phyloP scores from a whole-genome alignment of 1,140 invertebrate species.

The Psilanteris sp. region DNA sequence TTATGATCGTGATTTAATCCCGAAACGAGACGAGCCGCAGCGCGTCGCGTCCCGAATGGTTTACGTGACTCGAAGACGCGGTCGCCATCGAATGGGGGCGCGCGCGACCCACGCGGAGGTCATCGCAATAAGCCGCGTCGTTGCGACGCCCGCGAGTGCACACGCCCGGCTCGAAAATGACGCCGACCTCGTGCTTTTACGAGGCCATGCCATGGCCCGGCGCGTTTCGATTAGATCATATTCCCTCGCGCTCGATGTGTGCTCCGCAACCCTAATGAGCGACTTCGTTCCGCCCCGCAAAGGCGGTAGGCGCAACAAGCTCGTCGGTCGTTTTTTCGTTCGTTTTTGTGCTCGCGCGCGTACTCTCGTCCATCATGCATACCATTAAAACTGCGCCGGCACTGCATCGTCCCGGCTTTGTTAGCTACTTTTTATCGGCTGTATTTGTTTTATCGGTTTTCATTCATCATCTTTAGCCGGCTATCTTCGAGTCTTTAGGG shows the following conservation, averaged over 20 bases:
- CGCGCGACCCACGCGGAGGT: slow-evolving; percentile 23
- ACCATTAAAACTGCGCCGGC: background rate
- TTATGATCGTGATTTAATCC: slow-evolving; percentile 59
- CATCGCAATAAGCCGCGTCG: slow-evolving; percentile 49
- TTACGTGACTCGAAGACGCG: slow-evolving; percentile 57
- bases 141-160: slow-evolving; percentile 32
- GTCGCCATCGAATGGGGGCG: slow-evolving; percentile 3
- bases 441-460: background rate
- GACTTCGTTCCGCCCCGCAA: no score
- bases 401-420: no score
- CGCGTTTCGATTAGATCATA: slow-evolving; percentile 70
- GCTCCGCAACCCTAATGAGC: slow-evolving; percentile 41
- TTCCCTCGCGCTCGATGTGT: slow-evolving; percentile 40
- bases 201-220: slow-evolving; percentile 66
- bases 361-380: background rate
- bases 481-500: no score
- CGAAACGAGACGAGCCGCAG: slow-evolving; percentile 26
- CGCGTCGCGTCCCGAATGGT: slow-evolving; percentile 39
- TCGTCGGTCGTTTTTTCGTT: slow-evolving; percentile 58
- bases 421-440: no score
- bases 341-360: slow-evolving; percentile 14
- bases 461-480: no score
- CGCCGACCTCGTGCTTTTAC: slow-evolving; percentile 68
- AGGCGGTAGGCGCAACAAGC: slow-evolving; percentile 31
- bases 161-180: slow-evolving; percentile 39